phyloP scores from a whole-genome alignment of 64 coral and sea anemone genomes.

The Stichodactyla mertensii region DNA sequence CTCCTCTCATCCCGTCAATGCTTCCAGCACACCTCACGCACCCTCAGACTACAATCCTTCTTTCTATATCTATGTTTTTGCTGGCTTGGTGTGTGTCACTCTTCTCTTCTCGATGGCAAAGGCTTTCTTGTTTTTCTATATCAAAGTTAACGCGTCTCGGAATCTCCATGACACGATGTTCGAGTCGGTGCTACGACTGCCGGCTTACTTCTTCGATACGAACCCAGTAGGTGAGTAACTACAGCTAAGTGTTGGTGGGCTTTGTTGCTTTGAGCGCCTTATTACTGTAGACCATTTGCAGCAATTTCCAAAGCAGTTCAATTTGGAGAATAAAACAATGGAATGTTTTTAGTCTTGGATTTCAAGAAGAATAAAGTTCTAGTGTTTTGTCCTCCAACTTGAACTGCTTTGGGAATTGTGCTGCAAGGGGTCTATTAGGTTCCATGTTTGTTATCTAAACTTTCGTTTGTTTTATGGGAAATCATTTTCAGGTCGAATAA shows the following conservation, averaged over 20 bases:
- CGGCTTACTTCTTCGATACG: slow-evolving; percentile 88
- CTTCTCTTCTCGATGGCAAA: slow-evolving; percentile 53
- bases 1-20: neutral
- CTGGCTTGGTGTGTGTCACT: slow-evolving; percentile 49
- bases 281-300: too few species aligned
- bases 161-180: slow-evolving; percentile 75
- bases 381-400: too few species aligned
- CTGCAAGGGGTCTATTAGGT: too few species aligned
- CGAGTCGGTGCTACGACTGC: slow-evolving; percentile 69
- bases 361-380: too few species aligned
- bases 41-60: neutral
- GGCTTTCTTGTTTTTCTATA: slow-evolving; percentile 70
- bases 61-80: slow-evolving; percentile 61
- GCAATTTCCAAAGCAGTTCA: too few species aligned
- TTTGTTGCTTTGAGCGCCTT: too few species aligned
- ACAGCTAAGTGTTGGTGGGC: neutral
- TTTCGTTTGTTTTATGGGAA: neutral
- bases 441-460: neutral
- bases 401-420: too few species aligned
- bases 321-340: too few species aligned
- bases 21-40: neutral
- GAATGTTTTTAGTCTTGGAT: too few species aligned
- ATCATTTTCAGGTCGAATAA: slow-evolving; percentile 65
- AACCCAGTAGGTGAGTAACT: slow-evolving; percentile 58
- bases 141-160: slow-evolving; percentile 58